A percentile compares a stretch with the other conserved stretches of the same genome.
phyloP scores from a whole-genome alignment of 2,888 invertebrate species.

The Brachypalpus laphriformis region DNA sequence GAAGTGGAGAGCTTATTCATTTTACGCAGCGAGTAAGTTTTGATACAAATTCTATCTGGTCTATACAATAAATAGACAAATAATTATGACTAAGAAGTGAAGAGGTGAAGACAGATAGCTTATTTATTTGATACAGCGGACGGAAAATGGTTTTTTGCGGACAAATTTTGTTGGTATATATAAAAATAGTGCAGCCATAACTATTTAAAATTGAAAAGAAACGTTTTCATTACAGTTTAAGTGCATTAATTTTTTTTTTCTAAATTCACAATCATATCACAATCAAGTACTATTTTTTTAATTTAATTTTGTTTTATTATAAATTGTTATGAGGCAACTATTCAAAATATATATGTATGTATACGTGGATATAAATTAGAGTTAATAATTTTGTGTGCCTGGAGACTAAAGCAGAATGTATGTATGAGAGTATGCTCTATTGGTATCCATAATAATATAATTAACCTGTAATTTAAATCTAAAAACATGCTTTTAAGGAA shows the following conservation, averaged over 20 bases:
- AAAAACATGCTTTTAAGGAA: no score
- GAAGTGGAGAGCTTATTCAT: no score
- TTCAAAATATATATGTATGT: background rate
- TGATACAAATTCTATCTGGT: no score
- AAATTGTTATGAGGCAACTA: background rate
- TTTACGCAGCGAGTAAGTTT: no score
- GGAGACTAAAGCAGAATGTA: no score
- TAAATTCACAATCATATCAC: constrained; percentile 44
- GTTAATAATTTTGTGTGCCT: background rate
- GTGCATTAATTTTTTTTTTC: background rate
- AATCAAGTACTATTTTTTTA: constrained; percentile 16
- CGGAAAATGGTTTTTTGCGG: background rate
- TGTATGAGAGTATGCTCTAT: no score
- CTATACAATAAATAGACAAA: no score
- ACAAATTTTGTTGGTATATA: no score
- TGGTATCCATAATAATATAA: no score
- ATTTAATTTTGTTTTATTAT: background rate
- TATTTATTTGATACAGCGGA: constrained; percentile 3
- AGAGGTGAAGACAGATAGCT: background rate
- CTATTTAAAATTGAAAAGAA: background rate
- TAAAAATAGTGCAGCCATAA: background rate
- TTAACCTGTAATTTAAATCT: no score
- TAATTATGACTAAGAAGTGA: no score
- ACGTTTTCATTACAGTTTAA: no score
- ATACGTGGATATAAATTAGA: background rate